Evolutionary conservation across 2,797 vertebrate species (phyloP), one percentile per base, ranked within the genome.

Genomic region (Microctenopoma lineatum): DNA sequence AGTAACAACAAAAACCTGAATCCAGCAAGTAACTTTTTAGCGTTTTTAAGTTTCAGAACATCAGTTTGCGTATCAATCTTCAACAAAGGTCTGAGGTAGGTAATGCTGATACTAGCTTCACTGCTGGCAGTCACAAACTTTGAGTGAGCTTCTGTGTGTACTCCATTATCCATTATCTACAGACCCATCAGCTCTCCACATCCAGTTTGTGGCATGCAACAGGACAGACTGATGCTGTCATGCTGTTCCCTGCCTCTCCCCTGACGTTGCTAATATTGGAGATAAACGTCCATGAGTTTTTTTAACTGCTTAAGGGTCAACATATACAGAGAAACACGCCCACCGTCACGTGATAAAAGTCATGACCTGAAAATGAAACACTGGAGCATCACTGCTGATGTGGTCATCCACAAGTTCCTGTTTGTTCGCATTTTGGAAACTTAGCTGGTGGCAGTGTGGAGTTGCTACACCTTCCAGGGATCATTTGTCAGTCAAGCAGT

Each of bases 81-180:
- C 58, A 70, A 80, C 83, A 70, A 73, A 45, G 60, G 13, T 58
- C 45, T 61, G 59, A 80, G 63, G 64, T 36, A 36, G 11, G 29
- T 34, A 56, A 26, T 87, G 85, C 84, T 89, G 84, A 88, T 70
- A 2, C 53, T 83, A 72, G 79, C 71, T 44, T 65, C n/a, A 26
- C n/a, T n/a, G n/a, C n/a, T n/a, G n/a, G 51, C 38, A 64, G 41
- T 59, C 34, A 51, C 14, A 58, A 45, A 18, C 52, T 72, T 54
- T 57, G 50, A 74, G 48, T 64, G 55, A 11, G 41, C 50, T 79
- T 79, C 81, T 59, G 77, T 45, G 32, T 67, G 68, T 1, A 16
- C 39, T 70, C 50, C n/a, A n/a, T 54, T 26, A 15, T 69, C 15
- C 39, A 36, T 53, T 56, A 83, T 75, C 72, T 59, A 29, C 45